A percentile compares a stretch with the other conserved stretches of the same genome.
phyloP scores from a whole-genome alignment of 2,113 vertebrate species.

The Osmerus mordax region DNA sequence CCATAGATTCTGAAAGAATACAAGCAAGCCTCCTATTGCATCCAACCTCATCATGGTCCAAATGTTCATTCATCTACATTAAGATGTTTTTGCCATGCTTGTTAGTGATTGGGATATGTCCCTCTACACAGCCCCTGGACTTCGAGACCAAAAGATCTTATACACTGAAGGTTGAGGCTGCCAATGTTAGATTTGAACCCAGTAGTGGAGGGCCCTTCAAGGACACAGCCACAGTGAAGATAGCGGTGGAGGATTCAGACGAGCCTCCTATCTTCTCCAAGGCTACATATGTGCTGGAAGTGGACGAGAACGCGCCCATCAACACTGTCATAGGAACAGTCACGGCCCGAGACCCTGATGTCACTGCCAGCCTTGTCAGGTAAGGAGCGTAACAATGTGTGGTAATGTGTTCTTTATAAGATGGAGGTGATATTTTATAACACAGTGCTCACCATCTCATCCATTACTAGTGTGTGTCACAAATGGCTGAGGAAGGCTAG shows the following conservation, averaged over 20 bases:
- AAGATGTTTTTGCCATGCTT: slow-evolving; percentile 61
- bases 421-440: too few relatives aligned
- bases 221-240: slow-evolving; percentile 89
- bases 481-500: too few relatives aligned
- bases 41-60: slow-evolving; percentile 58
- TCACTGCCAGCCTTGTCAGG: slow-evolving; percentile 85
- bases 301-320: slow-evolving; percentile 89
- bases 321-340: slow-evolving; percentile 89
- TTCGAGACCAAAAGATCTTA: slow-evolving; percentile 91
- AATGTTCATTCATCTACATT: slow-evolving; percentile 67
- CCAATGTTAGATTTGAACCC: slow-evolving; percentile 84
- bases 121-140: slow-evolving; percentile 84
- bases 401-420: too few relatives aligned
- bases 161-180: slow-evolving; percentile 90
- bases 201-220: slow-evolving; percentile 84
- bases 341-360: slow-evolving; percentile 86
- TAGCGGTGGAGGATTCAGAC: slow-evolving; percentile 88
- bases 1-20: neutral
- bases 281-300: slow-evolving; percentile 84
- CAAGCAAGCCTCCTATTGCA: slow-evolving; percentile 34
- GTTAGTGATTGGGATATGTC: slow-evolving; percentile 55
- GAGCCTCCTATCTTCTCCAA: slow-evolving; percentile 92
- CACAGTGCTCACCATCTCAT: too few relatives aligned
- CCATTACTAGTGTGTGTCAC: too few relatives aligned
- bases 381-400: slow-evolving; percentile 52